phyloP scores from a whole-genome alignment of 2,888 invertebrate genomes.

The Lamellibrachia satsuma region DNA sequence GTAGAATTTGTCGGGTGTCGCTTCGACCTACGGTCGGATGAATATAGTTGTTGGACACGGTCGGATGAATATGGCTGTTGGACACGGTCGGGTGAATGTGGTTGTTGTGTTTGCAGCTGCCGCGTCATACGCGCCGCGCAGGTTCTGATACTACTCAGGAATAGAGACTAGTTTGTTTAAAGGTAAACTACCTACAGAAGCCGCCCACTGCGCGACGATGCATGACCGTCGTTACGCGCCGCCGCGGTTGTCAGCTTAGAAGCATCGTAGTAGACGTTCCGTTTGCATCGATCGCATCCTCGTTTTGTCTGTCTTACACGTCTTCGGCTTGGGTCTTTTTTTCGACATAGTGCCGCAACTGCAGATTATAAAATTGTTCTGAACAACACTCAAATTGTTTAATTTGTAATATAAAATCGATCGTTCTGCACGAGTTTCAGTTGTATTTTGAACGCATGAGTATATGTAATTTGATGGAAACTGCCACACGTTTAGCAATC shows the following conservation, averaged over 20 bases:
- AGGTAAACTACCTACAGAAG: not conserved
- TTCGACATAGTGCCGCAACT: not conserved
- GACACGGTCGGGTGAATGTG: slow-evolving; percentile 3
- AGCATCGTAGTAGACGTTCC: not conserved
- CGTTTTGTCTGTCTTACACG: not conserved
- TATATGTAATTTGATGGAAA: not conserved
- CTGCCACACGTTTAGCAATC: not conserved
- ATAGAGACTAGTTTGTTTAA: not conserved
- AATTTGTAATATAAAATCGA: not conserved
- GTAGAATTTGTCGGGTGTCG: not conserved
- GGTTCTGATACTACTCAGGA: slow-evolving; percentile 13
- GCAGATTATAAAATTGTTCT: not conserved
- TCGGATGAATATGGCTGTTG: not conserved
- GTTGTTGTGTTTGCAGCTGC: slow-evolving; percentile 17
- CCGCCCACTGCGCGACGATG: not conserved
- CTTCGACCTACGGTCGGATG: not conserved
- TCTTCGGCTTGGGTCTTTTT: not conserved
- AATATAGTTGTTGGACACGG: not conserved
- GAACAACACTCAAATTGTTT: not conserved
- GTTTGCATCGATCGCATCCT: slow-evolving; percentile 4
- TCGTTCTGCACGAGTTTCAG: not conserved
- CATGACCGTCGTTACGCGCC: not conserved
- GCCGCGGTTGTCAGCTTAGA: not conserved
- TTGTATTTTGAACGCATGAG: not conserved
- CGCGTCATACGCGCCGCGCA: not conserved